Percentiles rank a stretch among this genome's conserved stretches.
These are phyloP conservation scores for Gobiocypris rarus DNA, from an alignment of 2,113 vertebrate genomes.

Conservation along the genomic window DNA sequence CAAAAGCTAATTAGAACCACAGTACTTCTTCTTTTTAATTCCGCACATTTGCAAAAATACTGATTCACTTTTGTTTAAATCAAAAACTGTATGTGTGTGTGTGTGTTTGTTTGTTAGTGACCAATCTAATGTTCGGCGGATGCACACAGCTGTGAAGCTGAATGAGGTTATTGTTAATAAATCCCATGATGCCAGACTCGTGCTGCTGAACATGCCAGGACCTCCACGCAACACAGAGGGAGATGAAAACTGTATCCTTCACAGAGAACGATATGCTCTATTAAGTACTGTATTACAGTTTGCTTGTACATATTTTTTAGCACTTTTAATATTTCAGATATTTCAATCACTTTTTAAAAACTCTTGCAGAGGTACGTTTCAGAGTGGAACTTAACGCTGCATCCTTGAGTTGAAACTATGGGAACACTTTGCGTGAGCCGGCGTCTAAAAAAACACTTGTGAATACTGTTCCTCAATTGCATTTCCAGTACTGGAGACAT, in stretches of 20 bases:
- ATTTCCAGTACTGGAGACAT: too few species aligned
- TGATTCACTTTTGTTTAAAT: background rate
- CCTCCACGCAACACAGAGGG: slow-evolving; percentile 93
- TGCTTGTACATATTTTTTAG: too few species aligned
- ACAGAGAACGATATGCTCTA: background rate
- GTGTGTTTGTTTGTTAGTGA: slow-evolving; percentile 74
- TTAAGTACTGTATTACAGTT: background rate
- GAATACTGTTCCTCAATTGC: too few species aligned
- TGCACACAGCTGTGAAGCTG: slow-evolving; percentile 98
- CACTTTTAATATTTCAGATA: too few species aligned
- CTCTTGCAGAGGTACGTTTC: too few species aligned
- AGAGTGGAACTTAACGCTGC: too few species aligned
- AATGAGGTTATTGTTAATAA: slow-evolving; percentile 97
- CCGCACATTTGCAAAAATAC: background rate
- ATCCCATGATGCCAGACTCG: slow-evolving; percentile 94
- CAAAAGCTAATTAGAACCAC: background rate
- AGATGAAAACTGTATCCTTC: slow-evolving; percentile 98
- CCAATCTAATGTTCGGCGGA: slow-evolving; percentile 94
- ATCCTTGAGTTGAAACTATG: too few species aligned
- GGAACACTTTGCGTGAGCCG: too few species aligned
- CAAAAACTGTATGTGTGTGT: background rate
- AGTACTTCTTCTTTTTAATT: background rate
- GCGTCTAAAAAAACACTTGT: too few species aligned
- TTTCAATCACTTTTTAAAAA: too few species aligned
- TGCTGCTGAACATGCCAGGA: slow-evolving; percentile 98